Evolutionary conservation across 2,113 vertebrate species (phyloP).

Genomic region (Cyprinodon variegatus): DNA sequence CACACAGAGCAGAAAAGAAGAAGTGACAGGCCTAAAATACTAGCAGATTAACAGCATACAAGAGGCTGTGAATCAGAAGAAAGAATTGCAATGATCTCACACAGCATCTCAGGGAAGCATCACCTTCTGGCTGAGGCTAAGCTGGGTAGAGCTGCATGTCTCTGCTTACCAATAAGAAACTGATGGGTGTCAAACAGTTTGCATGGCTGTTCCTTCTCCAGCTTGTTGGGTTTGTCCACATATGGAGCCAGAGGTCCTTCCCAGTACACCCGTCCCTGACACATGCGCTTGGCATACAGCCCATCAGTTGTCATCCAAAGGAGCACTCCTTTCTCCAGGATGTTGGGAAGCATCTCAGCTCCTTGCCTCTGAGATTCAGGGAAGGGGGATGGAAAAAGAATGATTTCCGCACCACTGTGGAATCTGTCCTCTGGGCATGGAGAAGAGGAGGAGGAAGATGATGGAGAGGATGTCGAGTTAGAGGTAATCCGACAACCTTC

Average conservation of each 20-base stretch:
- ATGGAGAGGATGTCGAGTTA: conserved; percentile 72
- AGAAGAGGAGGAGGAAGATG: conserved; percentile 79
- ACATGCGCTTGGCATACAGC: conserved; percentile 94
- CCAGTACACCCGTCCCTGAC: conserved; percentile 95
- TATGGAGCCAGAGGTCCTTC: conserved; percentile 89
- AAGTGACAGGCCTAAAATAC: background rate
- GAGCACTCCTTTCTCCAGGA: conserved; percentile 91
- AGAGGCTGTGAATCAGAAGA: background rate
- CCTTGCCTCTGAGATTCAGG: conserved; percentile 91
- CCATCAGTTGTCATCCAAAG: conserved; percentile 92
- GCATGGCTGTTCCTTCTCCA: conserved; percentile 93
- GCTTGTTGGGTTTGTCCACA: conserved; percentile 91
- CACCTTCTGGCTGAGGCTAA: background rate
- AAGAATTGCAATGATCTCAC: background rate
- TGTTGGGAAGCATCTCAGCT: conserved; percentile 87
- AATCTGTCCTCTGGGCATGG: conserved; percentile 76
- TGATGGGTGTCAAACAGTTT: conserved; percentile 96
- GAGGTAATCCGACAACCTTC: conserved; percentile 94
- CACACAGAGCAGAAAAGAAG: background rate
- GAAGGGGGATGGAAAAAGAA: conserved; percentile 92
- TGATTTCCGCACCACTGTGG: conserved; percentile 85
- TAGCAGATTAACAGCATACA: background rate
- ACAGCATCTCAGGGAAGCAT: background rate
- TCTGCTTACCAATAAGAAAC: conserved; percentile 88
- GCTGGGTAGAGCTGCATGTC: background rate